Evolutionary conservation across 2,797 vertebrate genomes (phyloP).

Genomic region (Eulemur coronatus): DNA sequence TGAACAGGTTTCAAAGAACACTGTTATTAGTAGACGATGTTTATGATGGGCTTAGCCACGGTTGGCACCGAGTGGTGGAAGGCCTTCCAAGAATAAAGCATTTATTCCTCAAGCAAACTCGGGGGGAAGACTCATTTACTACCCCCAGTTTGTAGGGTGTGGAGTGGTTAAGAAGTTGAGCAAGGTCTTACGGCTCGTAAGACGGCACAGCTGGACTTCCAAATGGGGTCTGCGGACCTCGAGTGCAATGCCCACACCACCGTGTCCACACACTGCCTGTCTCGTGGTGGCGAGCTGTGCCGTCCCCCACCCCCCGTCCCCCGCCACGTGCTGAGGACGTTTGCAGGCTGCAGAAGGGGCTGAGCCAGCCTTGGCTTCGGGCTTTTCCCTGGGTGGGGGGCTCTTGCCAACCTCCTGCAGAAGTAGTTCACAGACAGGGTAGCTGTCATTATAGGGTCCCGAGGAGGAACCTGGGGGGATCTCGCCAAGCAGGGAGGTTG

Average conservation of each 20-base stretch:
- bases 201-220: not conserved
- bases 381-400: not conserved
- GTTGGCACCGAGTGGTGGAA: not conserved
- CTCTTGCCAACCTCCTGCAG: not conserved
- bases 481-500: not conserved
- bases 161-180: not conserved
- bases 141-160: not conserved
- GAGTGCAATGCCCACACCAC: accelerated
- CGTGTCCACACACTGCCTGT: accelerated
- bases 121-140: not conserved
- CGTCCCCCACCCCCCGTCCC: too few species aligned
- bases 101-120: not conserved
- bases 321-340: accelerated
- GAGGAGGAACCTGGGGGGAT: not conserved
- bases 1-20: not conserved
- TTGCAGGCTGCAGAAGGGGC: not conserved
- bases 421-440: not conserved
- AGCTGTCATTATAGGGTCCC: not conserved
- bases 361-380: accelerated
- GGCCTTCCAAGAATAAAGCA: not conserved
- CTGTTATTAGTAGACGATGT: accelerated
- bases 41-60: not conserved
- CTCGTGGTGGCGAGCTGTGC: accelerated
- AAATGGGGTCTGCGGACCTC: not conserved
- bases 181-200: not conserved